Conservation (phyloP, 1,140 invertebrate genomes). For the Leguminivora glycinivorella region DNA sequence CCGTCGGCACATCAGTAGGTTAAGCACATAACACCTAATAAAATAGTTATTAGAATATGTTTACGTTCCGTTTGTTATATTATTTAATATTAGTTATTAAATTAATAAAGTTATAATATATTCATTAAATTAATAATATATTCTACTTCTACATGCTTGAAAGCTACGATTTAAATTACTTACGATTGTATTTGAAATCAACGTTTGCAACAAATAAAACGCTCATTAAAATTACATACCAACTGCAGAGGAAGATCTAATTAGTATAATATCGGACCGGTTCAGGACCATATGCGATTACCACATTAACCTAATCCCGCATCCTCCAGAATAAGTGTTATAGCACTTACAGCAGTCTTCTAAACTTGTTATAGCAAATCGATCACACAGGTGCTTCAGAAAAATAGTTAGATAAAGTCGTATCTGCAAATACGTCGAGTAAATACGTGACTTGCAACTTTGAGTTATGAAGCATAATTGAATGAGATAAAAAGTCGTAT, state of each 20-base stretch:
- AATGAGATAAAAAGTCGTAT: not conserved
- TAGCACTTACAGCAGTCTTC: not conserved
- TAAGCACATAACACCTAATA: no score
- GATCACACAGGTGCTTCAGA: not conserved
- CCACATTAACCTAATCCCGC: constrained; percentile 12
- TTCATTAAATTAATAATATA: no score
- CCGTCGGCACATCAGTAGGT: no score
- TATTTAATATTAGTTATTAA: no score
- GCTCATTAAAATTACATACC: not conserved
- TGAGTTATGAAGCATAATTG: not conserved
- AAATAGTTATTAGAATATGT: no score
- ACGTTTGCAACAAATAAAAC: no score
- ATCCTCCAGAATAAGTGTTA: not conserved
- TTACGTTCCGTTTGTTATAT: no score
- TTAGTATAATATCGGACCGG: not conserved
- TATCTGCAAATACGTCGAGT: not conserved
- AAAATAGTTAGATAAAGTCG: not conserved
- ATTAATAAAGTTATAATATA: no score
- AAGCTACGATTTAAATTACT: no score
- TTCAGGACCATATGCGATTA: not conserved
- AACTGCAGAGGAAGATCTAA: not conserved
- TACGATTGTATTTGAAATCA: no score
- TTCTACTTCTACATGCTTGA: no score
- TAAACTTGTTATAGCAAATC: constrained; percentile 4
- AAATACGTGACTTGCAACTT: not conserved